A percentile compares a stretch with the other conserved stretches of the same genome.
phyloP scores from a whole-genome alignment of 1,140 invertebrate species.

The Scaptomyza graminum region DNA sequence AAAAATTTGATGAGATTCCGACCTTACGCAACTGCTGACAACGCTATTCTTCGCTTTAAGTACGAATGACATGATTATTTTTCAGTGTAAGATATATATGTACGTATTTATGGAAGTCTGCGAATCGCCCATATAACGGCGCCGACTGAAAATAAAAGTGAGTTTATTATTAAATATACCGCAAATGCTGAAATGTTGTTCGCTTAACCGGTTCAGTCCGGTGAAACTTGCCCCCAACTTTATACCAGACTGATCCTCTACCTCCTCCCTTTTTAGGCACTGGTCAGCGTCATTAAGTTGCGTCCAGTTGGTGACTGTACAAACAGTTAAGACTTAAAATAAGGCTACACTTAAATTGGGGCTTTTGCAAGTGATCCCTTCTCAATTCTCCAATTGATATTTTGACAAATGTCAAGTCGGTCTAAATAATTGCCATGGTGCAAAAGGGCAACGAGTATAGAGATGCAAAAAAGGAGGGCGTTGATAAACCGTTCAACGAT shows the following conservation, averaged over 20 bases:
- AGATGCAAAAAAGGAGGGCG: not conserved
- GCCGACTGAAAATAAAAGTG: conserved; percentile 76
- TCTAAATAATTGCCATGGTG: conserved; percentile 44
- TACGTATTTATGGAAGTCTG: conserved; percentile 18
- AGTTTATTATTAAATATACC: conserved; percentile 66
- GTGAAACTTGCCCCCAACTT: not conserved
- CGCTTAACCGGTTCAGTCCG: conserved; percentile 59
- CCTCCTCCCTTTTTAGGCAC: not conserved
- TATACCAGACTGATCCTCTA: not conserved
- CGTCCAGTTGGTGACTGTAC: conserved; percentile 74
- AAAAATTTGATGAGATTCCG: too few species aligned
- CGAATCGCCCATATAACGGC: conserved; percentile 71
- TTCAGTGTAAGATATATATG: not conserved
- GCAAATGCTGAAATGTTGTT: conserved; percentile 35
- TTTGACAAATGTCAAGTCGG: conserved; percentile 64
- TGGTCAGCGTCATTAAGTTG: conserved; percentile 45
- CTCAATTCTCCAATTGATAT: conserved; percentile 28
- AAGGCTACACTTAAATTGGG: conserved; percentile 43
- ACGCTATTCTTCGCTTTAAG: too few species aligned
- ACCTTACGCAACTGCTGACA: too few species aligned
- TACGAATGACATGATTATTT: not conserved
- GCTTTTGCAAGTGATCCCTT: not conserved
- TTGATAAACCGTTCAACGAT: conserved; percentile 46
- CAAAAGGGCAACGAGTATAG: not conserved
- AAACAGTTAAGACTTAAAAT: conserved; percentile 56